Evolutionary conservation across 2,888 invertebrate genomes (phyloP).

Genomic region (Isotomurus palustris): DNA sequence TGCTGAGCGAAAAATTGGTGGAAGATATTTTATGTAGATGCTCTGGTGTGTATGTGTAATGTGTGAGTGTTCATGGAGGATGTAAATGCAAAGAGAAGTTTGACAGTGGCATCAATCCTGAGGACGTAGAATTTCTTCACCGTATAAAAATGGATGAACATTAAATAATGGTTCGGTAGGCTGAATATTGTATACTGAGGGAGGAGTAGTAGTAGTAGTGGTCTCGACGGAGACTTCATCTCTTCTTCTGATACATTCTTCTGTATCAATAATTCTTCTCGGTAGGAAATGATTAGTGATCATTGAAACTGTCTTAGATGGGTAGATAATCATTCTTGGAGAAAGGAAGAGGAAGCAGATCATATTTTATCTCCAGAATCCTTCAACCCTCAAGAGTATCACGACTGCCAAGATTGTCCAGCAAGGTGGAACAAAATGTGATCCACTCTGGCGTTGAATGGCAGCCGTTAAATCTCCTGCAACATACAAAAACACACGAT

Average conservation of each 20-base stretch:
- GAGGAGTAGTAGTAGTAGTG: not conserved
- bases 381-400: slow-evolving; percentile 32
- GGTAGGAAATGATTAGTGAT: slow-evolving; percentile 34
- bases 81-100: too few species aligned
- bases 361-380: slow-evolving; percentile 27
- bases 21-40: too few species aligned
- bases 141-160: not conserved
- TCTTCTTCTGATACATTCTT: not conserved
- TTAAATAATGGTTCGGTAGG: not conserved
- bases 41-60: too few species aligned
- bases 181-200: not conserved
- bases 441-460: slow-evolving; percentile 45
- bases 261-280: not conserved
- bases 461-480: slow-evolving; percentile 46
- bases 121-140: too few species aligned
- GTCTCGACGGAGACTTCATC: not conserved
- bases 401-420: slow-evolving; percentile 39
- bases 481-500: too few species aligned
- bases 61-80: too few species aligned
- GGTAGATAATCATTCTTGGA: slow-evolving; percentile 32
- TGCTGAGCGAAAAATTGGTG: too few species aligned
- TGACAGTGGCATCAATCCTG: too few species aligned
- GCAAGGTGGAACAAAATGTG: slow-evolving; percentile 43
- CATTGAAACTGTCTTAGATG: slow-evolving; percentile 24
- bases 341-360: slow-evolving; percentile 15